Base-by-base conservation (phyloP, 1,140 invertebrate genomes). In the Antheraea mylitta region DNA sequence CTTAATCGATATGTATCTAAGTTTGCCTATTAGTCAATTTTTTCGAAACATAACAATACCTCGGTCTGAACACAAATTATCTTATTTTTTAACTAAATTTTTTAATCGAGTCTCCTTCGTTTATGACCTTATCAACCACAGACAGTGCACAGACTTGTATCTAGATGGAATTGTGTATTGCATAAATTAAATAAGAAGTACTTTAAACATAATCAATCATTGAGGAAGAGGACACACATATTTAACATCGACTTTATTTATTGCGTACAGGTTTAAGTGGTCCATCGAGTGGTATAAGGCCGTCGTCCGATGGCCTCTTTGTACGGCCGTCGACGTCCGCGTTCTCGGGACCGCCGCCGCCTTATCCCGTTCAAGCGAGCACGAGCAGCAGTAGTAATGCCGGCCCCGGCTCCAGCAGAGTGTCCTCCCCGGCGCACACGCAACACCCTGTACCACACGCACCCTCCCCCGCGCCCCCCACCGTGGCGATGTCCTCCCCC, bases 401-500 rank as follows among this genome's bases (percentile, higher is more conserved):
- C 30, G 80, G 68, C 77, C 66, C 76, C 42, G 18, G 74, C 68
- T 63, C 77, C 0, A 53, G 45, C 45, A 53, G 45, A 53, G 45
- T 53, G 65, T 73, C 65, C 58, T 75, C 16, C 64, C 75, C 59
- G 69, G 79, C 42, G 66, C 81, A 64, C 30, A 36, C 18, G 74
- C 70, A 74, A 70, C 63, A 58, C 36, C 61, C 63, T 19, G 48
- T 60, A 18, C 22, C 74, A 0, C 66, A 60, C 18, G n/a, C 63
- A 9, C 59, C 75, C 0, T 66, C 77, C 16, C 38, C 71, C 16
- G 36, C 73, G 80, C 83, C 82, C 19, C 87, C 81, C 79, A 80
- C 93, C 83, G 89, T 96, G 42, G 96, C 96, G 19, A 94, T 97
- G 77, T 97, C 97, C 69, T 98, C 97, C 87, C 97, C 97, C n/a